Percentiles rank a stretch among this genome's conserved stretches.
Evolutionary conservation across 1,140 invertebrate species (phyloP).

Genomic region (Rhyzopertha dominica): DNA sequence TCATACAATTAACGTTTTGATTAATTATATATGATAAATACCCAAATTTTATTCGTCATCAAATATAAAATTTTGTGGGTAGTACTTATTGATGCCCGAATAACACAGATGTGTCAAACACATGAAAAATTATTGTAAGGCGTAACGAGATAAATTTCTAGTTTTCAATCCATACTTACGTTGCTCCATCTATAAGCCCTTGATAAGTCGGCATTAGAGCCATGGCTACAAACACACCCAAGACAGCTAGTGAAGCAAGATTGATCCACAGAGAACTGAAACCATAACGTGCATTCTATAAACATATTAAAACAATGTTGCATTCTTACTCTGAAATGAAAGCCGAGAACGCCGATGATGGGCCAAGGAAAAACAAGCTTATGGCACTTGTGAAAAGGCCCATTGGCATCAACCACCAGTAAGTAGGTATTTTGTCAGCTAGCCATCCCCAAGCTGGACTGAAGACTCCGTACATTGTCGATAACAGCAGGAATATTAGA

Average conservation of each 20-base stretch:
- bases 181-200: constrained; percentile 61
- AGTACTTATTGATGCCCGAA: background rate
- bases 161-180: constrained; percentile 56
- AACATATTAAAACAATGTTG: constrained; percentile 10
- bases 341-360: constrained; percentile 56
- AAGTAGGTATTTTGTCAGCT: constrained; percentile 60
- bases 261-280: constrained; percentile 63
- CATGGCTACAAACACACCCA: constrained; percentile 64
- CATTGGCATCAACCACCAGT: constrained; percentile 66
- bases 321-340: constrained; percentile 48
- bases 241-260: constrained; percentile 56
- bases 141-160: no score
- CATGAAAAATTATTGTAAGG: background rate
- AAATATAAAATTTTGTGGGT: no score
- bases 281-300: constrained; percentile 6
- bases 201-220: constrained; percentile 72
- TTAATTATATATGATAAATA: background rate
- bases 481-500: constrained; percentile 67
- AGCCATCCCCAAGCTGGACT: constrained; percentile 71
- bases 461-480: constrained; percentile 65
- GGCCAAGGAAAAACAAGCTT: constrained; percentile 62
- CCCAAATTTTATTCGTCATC: no score
- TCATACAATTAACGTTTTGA: background rate
- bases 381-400: constrained; percentile 58
- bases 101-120: background rate